phyloP scores from a whole-genome alignment of 1,140 invertebrate genomes.

The Bombus affinis region DNA sequence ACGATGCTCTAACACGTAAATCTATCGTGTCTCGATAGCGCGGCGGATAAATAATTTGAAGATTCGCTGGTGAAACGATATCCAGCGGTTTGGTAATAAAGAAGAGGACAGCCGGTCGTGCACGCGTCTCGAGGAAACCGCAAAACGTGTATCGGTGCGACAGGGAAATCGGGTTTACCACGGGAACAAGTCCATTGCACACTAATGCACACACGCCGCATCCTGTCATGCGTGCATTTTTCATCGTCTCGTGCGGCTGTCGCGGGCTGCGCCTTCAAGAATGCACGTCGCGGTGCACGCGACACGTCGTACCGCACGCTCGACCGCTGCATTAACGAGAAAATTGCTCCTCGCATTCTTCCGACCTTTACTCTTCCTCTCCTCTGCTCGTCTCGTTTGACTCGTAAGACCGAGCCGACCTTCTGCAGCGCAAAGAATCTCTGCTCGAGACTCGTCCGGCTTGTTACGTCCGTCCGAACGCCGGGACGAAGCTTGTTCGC shows the following conservation, averaged over 20 bases:
- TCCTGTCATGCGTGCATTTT: conserved; percentile 68
- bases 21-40: no score
- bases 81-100: background rate
- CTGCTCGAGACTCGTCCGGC: no score
- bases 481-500: no score
- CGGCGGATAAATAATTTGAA: background rate
- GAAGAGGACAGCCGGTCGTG: background rate
- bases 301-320: conserved; percentile 37
- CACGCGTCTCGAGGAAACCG: conserved; percentile 25
- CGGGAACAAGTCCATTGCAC: conserved; percentile 60
- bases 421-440: background rate
- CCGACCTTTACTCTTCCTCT: background rate
- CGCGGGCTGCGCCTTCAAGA: conserved; percentile 40
- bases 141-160: conserved; percentile 3
- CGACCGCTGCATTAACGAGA: conserved; percentile 65
- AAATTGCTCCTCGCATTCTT: conserved; percentile 61
- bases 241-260: conserved; percentile 67
- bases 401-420: conserved; percentile 4
- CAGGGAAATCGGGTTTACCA: conserved; percentile 44
- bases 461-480: no score
- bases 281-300: conserved; percentile 45
- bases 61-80: background rate
- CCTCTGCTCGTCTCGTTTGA: conserved; percentile 8
- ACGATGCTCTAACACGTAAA: no score
- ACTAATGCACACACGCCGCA: conserved; percentile 23